A percentile compares a stretch with the other conserved stretches of the same genome.
These are phyloP conservation scores for Spatulosminthurus flaviceps DNA, from an alignment of 2,888 invertebrate genomes.

Conservation along the genomic window DNA sequence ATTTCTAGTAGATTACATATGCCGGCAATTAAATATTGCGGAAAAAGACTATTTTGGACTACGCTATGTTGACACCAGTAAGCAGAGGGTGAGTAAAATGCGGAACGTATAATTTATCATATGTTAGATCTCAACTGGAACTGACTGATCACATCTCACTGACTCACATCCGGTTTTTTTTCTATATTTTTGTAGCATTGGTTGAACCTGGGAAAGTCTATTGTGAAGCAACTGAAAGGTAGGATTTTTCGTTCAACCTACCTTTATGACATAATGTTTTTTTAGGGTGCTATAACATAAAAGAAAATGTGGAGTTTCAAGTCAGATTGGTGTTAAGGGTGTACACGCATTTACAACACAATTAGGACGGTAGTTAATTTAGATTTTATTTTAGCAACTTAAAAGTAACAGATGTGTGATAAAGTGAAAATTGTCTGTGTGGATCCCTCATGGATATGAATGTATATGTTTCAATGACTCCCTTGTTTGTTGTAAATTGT, in stretches of 20 bases:
- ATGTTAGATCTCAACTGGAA: not conserved
- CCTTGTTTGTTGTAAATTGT: too few relatives aligned
- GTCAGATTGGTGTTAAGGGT: too few relatives aligned
- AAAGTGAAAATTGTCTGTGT: too few relatives aligned
- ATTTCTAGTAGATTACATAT: slow-evolving; percentile 88
- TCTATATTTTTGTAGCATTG: slow-evolving; percentile 77
- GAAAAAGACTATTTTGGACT: slow-evolving; percentile 96
- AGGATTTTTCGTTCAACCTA: slow-evolving; percentile 64
- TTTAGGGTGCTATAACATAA: too few relatives aligned
- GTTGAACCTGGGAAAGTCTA: slow-evolving; percentile 89
- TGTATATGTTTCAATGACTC: too few relatives aligned
- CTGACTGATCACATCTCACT: not conserved
- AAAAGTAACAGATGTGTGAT: too few relatives aligned
- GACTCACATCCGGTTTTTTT: slow-evolving; percentile 48
- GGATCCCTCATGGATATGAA: too few relatives aligned
- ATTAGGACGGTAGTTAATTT: too few relatives aligned
- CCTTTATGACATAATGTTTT: too few relatives aligned
- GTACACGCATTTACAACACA: too few relatives aligned
- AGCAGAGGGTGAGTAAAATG: slow-evolving; percentile 79
- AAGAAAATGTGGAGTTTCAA: too few relatives aligned
- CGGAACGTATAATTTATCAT: not conserved
- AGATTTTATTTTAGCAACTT: too few relatives aligned
- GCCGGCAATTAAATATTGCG: slow-evolving; percentile 86
- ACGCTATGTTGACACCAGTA: slow-evolving; percentile 86
- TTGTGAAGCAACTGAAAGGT: slow-evolving; percentile 93